phyloP scores from a whole-genome alignment of 2,888 invertebrate genomes.

The Imbricaverruca yamaguchii region DNA sequence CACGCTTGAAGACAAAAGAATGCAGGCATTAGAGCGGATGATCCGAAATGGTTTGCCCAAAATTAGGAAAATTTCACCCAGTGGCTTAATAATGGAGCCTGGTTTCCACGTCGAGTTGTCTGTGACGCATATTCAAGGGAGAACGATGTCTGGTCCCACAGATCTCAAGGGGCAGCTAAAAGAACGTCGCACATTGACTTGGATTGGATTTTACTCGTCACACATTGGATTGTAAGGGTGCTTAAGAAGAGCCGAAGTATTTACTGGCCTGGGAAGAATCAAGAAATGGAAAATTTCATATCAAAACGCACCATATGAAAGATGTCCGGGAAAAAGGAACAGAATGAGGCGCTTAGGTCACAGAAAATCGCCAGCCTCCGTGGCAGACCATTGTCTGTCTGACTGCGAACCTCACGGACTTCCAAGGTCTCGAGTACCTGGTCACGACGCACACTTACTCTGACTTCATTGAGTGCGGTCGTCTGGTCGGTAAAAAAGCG shows the following conservation, averaged over 20 bases:
- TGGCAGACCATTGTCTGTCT: too few relatives aligned
- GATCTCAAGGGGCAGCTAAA: background rate
- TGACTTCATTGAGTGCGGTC: too few relatives aligned
- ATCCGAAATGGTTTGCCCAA: background rate
- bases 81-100: background rate
- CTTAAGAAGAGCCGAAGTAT: background rate
- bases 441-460: too few relatives aligned
- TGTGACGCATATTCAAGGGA: background rate
- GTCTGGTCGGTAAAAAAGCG: too few relatives aligned
- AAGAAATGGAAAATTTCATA: background rate
- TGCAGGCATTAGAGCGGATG: background rate
- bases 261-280: background rate
- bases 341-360: background rate
- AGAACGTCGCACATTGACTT: background rate
- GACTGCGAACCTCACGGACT: too few relatives aligned
- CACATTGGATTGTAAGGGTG: background rate
- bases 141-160: background rate
- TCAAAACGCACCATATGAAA: background rate
- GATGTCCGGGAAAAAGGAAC: background rate
- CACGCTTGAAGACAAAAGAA: background rate
- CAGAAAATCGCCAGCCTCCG: too few relatives aligned
- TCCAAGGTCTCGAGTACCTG: too few relatives aligned
- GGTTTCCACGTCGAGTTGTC: background rate
- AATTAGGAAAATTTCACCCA: background rate
- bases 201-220: background rate